phyloP scores from a whole-genome alignment of 1,140 invertebrate species.

The Brachystomella parvula region DNA sequence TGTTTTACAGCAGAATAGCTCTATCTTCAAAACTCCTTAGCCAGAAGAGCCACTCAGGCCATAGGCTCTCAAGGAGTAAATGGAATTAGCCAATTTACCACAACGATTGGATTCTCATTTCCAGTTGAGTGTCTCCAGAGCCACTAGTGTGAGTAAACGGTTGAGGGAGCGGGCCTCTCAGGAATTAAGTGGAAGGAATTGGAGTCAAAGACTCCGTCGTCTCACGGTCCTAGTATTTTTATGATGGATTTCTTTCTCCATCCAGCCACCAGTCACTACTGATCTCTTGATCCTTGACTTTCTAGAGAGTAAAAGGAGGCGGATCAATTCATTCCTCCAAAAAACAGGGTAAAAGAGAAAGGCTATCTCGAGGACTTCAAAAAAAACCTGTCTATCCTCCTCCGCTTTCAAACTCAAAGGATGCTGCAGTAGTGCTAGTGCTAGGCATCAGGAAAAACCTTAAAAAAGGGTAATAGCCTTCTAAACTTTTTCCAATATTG shows the following conservation, averaged over 20 bases:
- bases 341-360: background rate
- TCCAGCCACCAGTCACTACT: background rate
- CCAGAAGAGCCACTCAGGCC: no score
- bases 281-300: background rate
- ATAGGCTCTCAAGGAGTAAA: no score
- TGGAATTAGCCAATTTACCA: no score
- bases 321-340: background rate
- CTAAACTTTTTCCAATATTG: constrained; percentile 13
- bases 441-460: background rate
- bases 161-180: no score
- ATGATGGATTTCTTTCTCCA: constrained; percentile 4
- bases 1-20: no score
- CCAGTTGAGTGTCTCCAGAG: constrained; percentile 1
- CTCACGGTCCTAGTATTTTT: background rate
- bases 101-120: constrained; percentile 2
- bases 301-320: background rate
- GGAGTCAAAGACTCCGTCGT: no score
- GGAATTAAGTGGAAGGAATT: background rate
- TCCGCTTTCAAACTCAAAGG: background rate
- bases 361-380: background rate
- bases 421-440: no score
- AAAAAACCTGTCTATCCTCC: background rate
- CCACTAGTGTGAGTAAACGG: no score
- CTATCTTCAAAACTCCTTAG: no score
- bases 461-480: background rate